Base-by-base conservation (phyloP, 2,797 vertebrate species). In the Pseudopleuronectes americanus region DNA sequence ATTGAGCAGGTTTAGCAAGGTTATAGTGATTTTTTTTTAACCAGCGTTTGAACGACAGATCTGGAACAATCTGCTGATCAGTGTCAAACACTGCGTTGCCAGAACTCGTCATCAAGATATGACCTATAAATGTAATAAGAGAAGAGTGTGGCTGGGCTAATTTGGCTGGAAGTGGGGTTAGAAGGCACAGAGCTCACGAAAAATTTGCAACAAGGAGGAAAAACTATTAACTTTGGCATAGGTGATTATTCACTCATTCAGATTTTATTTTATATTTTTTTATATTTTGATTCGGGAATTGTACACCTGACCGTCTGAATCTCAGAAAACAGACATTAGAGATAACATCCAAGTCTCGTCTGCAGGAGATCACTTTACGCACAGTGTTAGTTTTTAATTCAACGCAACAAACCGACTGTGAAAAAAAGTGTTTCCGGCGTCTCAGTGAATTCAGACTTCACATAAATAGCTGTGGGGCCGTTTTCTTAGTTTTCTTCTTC, bases 391-490 rank as follows among this genome's bases (percentile, higher is more conserved):
- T 76, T 68, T 45, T 68, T 84, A 86, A 92, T 91, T 89, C 87
- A 90, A 88, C 83, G 86, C 84, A 81, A 81, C 81, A 88, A 90
- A 90, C 17, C 47, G n/a, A 48, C 14, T 16, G 8, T 1, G 7
- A 81, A 86, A 82, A 82, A 57, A 89, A 86, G 85, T 74, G 84
- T 86, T 89, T 88, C 77, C 82, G 75, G 64, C 77, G 80, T 85
- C 81, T 75, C 76, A 66, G 80, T 85, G 84, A 89, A 91, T 87
- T 89, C 73, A 78, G 70, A 86, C 81, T 91, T 86, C 77, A 77
- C 79, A 77, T 79, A 81, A 90, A 90, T 83, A 86, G 86, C 87
- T 83, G 79, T 75, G 77, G 84, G 87, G 81, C 64, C 78, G 23
- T 80, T 89, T 87, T 87, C 72, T 89, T 81, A 38, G 49, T 64